Evolutionary conservation across 2,888 invertebrate species (phyloP), one percentile per base, ranked within the genome.

Genomic region (Cosmorhoe ocellata): DNA sequence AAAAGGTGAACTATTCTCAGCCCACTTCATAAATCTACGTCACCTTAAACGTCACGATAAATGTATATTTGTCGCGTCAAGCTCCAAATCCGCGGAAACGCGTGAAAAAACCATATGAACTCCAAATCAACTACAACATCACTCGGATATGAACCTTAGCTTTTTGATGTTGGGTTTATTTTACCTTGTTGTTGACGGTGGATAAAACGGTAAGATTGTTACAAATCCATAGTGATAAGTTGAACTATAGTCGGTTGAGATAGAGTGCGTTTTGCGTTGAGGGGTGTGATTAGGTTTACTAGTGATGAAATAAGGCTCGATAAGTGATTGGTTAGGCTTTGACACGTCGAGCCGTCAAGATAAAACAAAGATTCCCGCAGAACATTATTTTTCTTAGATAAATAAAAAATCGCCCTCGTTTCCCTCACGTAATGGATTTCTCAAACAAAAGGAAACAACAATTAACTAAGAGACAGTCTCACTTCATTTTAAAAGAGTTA

Each of bases 1-100:
- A 18, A 38, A 34, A 37, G 18, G 42, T 13, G 27, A 36, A 51
- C 37, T 42, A 33, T 37, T 24, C 22, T 36, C 18, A 30, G 38
- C 28, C 58, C 59, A 62, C 64, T 64, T 67, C 69, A 76, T 77
- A 76, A 71, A 75, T 77, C 78, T 71, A 66, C 58, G 74, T 72
- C 73, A 64, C 64, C 60, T 69, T 77, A 73, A 76, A 75, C 67
- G 77, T 75, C 77, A 64, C 69, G 67, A 70, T 73, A 67, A 74
- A 74, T 71, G 71, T 75, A 62, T 75, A 76, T 77, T 76, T 76
- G 74, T 76, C 74, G 70, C 70, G 67, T 74, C 72, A 71, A 67
- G 67, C 66, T 56, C 58, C 43, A 59, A 63, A 70, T 62, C 60
- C 45, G 44, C 51, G 56, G 50, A 63, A 66, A 63, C 58, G 60